phyloP scores from a whole-genome alignment of 2,113 vertebrate species.

The Mohoua ochrocephala region DNA sequence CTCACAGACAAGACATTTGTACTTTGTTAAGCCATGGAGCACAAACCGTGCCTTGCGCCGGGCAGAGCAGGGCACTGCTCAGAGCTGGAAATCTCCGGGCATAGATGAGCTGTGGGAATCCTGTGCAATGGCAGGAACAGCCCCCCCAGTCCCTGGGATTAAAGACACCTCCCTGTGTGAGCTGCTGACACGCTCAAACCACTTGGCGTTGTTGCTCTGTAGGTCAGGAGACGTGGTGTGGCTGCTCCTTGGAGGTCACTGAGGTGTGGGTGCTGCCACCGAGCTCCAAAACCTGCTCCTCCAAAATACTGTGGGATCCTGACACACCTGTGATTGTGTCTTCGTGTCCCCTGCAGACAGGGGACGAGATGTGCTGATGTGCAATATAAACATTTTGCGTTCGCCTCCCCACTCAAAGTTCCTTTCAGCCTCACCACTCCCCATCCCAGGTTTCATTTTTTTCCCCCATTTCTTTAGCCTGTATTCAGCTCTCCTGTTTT shows the following conservation, averaged over 20 bases:
- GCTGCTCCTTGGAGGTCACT: not conserved
- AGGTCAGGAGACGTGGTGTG: not conserved
- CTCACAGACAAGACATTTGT: not conserved
- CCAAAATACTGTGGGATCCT: accelerated
- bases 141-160: not conserved
- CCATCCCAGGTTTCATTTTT: not conserved
- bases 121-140: not conserved
- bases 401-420: not conserved
- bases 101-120: not conserved
- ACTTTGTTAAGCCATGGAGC: not conserved
- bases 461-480: not conserved
- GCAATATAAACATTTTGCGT: not conserved
- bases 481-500: not conserved
- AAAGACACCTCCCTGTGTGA: not conserved
- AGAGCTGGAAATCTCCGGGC: not conserved
- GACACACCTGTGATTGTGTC: accelerated
- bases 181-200: not conserved
- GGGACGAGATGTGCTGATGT: not conserved
- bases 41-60: not conserved
- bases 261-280: not conserved
- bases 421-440: not conserved
- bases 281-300: not conserved
- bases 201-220: not conserved
- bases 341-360: accelerated
- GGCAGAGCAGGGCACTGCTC: not conserved